Percentiles rank a stretch among this genome's conserved stretches.
Evolutionary conservation across 2,113 vertebrate genomes (phyloP).

Genomic region (Cyprinodon tularosa): DNA sequence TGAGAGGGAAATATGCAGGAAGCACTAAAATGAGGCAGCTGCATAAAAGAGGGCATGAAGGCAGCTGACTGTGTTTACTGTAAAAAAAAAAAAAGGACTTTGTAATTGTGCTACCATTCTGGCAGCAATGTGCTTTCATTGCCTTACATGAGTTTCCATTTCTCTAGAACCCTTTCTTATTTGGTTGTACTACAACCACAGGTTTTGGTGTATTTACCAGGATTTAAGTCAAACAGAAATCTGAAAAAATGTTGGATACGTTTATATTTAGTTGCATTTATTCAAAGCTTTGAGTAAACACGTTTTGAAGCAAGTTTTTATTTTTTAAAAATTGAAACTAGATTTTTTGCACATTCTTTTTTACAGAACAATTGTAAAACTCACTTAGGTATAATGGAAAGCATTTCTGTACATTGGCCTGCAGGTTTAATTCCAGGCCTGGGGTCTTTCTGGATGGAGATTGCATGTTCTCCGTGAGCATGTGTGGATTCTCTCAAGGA

Average conservation of each 20-base stretch:
- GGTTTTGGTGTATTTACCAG: background rate
- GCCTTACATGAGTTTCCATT: slow-evolving; percentile 12
- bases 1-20: slow-evolving; percentile 35
- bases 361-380: background rate
- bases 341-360: background rate
- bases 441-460: too few species aligned
- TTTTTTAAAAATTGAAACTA: background rate
- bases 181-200: background rate
- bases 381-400: background rate
- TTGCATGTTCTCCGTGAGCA: too few species aligned
- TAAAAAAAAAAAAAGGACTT: slow-evolving; percentile 60
- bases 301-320: background rate
- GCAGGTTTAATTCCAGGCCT: too few species aligned
- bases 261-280: background rate
- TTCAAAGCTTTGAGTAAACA: background rate
- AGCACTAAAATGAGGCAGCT: slow-evolving; percentile 57
- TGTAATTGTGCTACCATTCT: slow-evolving; percentile 66
- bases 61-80: slow-evolving; percentile 62
- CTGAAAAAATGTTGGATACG: background rate
- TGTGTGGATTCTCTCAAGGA: too few species aligned
- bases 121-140: slow-evolving; percentile 25
- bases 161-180: background rate
- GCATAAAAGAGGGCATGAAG: slow-evolving; percentile 52
- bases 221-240: background rate
- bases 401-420: too few species aligned